Evolutionary conservation across 1,140 invertebrate genomes (phyloP), one percentile per base, ranked within the genome.

Genomic region (Calephelis nemesis): DNA sequence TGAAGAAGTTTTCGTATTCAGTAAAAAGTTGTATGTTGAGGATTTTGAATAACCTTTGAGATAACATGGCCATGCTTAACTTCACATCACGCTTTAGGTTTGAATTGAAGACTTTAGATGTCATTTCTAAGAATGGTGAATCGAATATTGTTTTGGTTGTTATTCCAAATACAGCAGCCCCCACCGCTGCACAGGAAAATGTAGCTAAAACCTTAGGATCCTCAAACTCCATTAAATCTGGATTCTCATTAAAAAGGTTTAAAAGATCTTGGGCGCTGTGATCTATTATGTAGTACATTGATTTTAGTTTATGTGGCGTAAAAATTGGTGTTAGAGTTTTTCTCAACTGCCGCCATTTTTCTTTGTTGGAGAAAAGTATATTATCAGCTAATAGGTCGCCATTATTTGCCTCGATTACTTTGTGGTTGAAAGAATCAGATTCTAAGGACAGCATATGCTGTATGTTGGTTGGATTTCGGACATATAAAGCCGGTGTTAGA

Each of bases 351-450:
- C 90, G 87, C 92, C 92, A 93, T 70, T 80, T 80, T 10, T 76
- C 76, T 19, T 84, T 88, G 39, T 81, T 83, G 73, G 83, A 70
- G 11, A 84, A 84, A 19, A 94, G 92, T 45, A 95, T 75, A 70
- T 94, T 92, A 6, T 91, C 90, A n/a, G 90, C 88, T 0, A 95
- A 58, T 4, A 91, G 85, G 72, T 94, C 93, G 1, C 83, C 85
- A 70, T 93, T 82, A 68, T 93, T 92, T 39, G 87, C 81, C 39
- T 92, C 87, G 7, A 91, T n/a, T n/a, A 90, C 90, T 65, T 92
- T 79, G 71, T 93, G 88, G 47, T 82, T 82, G 70, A 94, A 94
- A 63, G 84, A 79, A 1, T 79, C 65, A 47, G 93, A 93, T 71
- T 94, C 90, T 47, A 89, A 90, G 1, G 88, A 76, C 0, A 93